A percentile compares a stretch with the other conserved stretches of the same genome.
Conservation (phyloP, 1,140 invertebrate species). For the Drosophila bocqueti region DNA sequence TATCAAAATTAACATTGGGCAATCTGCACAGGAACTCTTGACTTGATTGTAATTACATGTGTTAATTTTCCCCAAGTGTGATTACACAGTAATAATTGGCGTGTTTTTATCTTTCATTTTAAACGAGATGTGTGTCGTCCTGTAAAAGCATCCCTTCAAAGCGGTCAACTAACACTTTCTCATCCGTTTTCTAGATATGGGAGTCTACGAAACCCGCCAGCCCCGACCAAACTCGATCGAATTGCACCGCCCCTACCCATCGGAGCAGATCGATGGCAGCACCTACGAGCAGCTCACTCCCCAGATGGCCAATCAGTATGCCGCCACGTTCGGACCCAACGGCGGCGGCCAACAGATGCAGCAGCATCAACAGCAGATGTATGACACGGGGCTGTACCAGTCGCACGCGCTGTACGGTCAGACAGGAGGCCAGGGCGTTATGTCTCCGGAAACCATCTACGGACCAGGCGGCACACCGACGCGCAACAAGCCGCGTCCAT, state of each 20-base stretch:
- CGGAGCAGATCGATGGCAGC: conserved; percentile 87
- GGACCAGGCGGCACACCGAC: conserved; percentile 87
- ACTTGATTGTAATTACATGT: conserved; percentile 46
- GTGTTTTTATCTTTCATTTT: conserved; percentile 21
- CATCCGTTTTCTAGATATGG: conserved; percentile 75
- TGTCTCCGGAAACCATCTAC: conserved; percentile 86
- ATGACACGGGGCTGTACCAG: conserved; percentile 77
- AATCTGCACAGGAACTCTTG: conserved; percentile 17
- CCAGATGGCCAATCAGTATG: conserved; percentile 67
- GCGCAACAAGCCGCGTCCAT: conserved; percentile 89
- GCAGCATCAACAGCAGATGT: conserved; percentile 68
- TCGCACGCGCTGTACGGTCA: conserved; percentile 85
- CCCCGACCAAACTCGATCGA: conserved; percentile 92
- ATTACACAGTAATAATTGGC: conserved; percentile 48
- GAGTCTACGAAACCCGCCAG: conserved; percentile 86
- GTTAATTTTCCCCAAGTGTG: conserved; percentile 13
- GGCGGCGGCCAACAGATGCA: conserved; percentile 61
- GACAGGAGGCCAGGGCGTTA: conserved; percentile 77
- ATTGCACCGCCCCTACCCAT: conserved; percentile 88
- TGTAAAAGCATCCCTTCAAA: background rate
- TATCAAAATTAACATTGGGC: conserved; percentile 13
- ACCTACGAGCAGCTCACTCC: conserved; percentile 80
- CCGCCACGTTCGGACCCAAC: conserved; percentile 73
- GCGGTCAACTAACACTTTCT: conserved; percentile 1
- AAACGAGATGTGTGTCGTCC: conserved; percentile 43